Evolutionary conservation across 2,888 invertebrate genomes (phyloP), one percentile per base, ranked within the genome.

Genomic region (Masnerella sp.): DNA sequence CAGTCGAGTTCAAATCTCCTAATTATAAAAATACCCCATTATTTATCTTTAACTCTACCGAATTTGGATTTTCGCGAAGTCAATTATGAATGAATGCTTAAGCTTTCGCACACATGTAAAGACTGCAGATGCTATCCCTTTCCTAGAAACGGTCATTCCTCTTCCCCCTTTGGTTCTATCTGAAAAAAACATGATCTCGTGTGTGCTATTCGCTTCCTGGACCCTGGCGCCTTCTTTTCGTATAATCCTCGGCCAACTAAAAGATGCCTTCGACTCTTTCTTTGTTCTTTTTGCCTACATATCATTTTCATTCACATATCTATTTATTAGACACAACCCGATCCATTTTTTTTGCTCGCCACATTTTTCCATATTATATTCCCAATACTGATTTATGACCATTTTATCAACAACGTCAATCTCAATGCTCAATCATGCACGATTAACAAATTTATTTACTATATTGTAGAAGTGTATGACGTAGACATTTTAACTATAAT

Each of bases 271-370:
- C 72, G 64, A 74, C 71, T 51, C 56, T 49, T 61, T 51, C 56
- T 65, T 68, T 61, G 51, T 62, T 67, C 59, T 56, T 56, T 75
- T 75, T 71, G 67, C 49, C 62, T 51, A 62, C 67, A 36, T 54
- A 74, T 74, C 79, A 80, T 80, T 81, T 80, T 80, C 80, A 79
- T 79, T 81, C 78, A 74, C 67, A 22, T 56, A 62, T 70, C 70
- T 49, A 56, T 56, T 56, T 62, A 56, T 69, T 69, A 59, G 47
- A 69, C 36, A 45, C 61, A 52, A 61, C 47, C 52, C 59, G 68
- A 69, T 59, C 69, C 45, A 62, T 49, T 49, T 62, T 56, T 69
- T 54, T 15, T 15, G 5, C 43, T 40, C 38, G 22, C 7, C 20
- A 4, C 22, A 49, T 47, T 47, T 58, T 45, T 45, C 45, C 22